These are phyloP conservation scores for Caiman crocodilus DNA, from an alignment of 2,797 vertebrate species.

Conservation along the genomic window DNA sequence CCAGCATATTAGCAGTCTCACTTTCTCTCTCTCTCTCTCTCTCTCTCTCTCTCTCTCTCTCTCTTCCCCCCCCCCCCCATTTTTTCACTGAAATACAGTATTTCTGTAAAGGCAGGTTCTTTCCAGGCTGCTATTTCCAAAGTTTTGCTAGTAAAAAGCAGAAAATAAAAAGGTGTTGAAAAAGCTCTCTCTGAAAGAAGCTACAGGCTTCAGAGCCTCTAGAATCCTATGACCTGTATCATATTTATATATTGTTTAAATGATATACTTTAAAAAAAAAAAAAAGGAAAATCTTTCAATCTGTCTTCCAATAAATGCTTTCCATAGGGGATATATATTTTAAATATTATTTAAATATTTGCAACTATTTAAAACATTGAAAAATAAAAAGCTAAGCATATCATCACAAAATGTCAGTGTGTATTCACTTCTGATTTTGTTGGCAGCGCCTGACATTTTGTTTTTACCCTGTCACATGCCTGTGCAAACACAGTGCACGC, in stretches of 20 bases:
- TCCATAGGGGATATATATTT: slow-evolving; percentile 77
- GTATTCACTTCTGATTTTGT: slow-evolving; percentile 56
- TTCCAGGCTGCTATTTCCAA: slow-evolving; percentile 64
- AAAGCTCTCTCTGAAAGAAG: slow-evolving; percentile 56
- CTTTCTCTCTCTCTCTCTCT: too few relatives aligned
- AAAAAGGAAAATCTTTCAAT: slow-evolving; percentile 65
- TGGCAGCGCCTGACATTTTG: slow-evolving; percentile 60
- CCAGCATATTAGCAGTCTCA: too few relatives aligned
- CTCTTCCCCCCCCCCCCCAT: too few relatives aligned
- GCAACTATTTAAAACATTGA: slow-evolving; percentile 78
- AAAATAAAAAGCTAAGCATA: slow-evolving; percentile 68
- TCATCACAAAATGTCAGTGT: slow-evolving; percentile 68
- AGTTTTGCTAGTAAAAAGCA: slow-evolving; percentile 48
- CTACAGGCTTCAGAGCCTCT: slow-evolving; percentile 50
- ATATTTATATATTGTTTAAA: slow-evolving; percentile 71
- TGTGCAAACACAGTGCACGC: slow-evolving; percentile 66
- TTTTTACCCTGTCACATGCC: slow-evolving; percentile 18
- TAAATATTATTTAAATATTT: slow-evolving; percentile 79
- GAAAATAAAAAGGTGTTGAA: slow-evolving; percentile 42
- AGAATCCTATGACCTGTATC: slow-evolving; percentile 56
- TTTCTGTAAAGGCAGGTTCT: slow-evolving; percentile 66
- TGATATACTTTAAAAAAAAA: slow-evolving; percentile 53
- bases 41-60: too few relatives aligned
- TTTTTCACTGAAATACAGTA: not conserved
- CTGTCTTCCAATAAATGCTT: slow-evolving; percentile 79